Evolutionary conservation across 2,888 invertebrate genomes (phyloP).

Genomic region (Apeira syringaria): DNA sequence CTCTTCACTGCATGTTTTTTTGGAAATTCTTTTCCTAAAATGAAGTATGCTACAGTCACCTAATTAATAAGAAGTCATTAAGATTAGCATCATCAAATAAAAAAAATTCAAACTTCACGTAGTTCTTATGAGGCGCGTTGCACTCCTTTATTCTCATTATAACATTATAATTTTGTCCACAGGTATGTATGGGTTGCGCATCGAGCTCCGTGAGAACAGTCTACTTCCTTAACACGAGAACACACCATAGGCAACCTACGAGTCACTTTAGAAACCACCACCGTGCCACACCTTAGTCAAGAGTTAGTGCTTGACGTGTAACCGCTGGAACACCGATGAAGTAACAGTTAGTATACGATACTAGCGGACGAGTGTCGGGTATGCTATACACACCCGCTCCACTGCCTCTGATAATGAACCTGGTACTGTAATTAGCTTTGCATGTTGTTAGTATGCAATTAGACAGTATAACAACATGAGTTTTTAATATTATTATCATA

Average conservation of each 20-base stretch:
- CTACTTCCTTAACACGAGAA: conserved; percentile 44
- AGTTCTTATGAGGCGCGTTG: too few relatives aligned
- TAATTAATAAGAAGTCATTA: too few relatives aligned
- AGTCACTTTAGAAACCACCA: conserved; percentile 3
- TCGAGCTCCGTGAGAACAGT: conserved; percentile 43
- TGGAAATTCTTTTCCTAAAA: too few relatives aligned
- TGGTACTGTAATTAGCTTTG: conserved; percentile 14
- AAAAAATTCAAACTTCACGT: too few relatives aligned
- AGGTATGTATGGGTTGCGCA: conserved; percentile 33
- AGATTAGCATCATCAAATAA: too few relatives aligned
- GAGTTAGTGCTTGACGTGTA: conserved; percentile 8
- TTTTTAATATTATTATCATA: background rate
- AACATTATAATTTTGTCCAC: conserved; percentile 21
- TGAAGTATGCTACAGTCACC: too few relatives aligned
- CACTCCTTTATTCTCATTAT: background rate
- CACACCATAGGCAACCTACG: conserved; percentile 10
- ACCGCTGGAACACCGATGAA: conserved; percentile 1
- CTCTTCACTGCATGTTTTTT: too few relatives aligned
- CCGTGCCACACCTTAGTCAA: background rate
- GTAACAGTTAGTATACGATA: conserved; percentile 11
- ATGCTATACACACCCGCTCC: conserved; percentile 7
- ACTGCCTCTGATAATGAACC: conserved; percentile 19
- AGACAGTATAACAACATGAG: background rate
- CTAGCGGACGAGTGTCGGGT: conserved; percentile 11
- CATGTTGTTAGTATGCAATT: background rate